Evolutionary conservation across 2,888 invertebrate genomes (phyloP), one percentile per base, ranked within the genome.

Genomic region (Athalia circularis): DNA sequence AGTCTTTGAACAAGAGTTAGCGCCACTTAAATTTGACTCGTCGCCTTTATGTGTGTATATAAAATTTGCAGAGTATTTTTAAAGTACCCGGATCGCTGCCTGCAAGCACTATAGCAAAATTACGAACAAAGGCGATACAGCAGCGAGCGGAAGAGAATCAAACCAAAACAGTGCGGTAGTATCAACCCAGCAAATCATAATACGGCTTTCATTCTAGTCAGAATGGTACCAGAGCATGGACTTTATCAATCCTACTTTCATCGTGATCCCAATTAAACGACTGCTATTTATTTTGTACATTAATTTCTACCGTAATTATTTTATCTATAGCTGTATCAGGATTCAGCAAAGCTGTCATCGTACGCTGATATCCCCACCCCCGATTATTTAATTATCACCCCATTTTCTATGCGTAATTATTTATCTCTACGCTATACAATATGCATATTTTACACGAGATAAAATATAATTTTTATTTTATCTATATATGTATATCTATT

Each of bases 1-100:
- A 61, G 70, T 74, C 59, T 74, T 79, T 59, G 64, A 68, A 74
- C 59, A 59, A 77, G 74, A 67, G 13, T 15, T 50, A 9, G n/a
- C 15, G 29, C 67, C 29, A 13, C 9, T 13, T 5, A 67, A 5
- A 43, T 11, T 43, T 9, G 11, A 11, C n/a, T 65, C 8, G 65
- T 50, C 47, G 13, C 8, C 15, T 67, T 50, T 15, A 15, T 67
- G 9, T 15, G 9, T 43, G 29, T 3, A 29, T 11, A 52, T 29
- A 9, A 68, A 15, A 11, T 82, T 94, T 93, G 77, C 92, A 96
- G 95, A 93, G 94, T 86, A 95, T 97, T 88, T 97, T 97, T 90
- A 94, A 94, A 91, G 93, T 95, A 88, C 95, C 96, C 84, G 96
- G 96, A 79, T 95, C 95, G 65, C 92, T 97, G 85, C 93, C 95